Percentiles rank a stretch among this genome's conserved stretches.
Conservation (phyloP, 2,113 vertebrate species). For the Indicator maculatus region DNA sequence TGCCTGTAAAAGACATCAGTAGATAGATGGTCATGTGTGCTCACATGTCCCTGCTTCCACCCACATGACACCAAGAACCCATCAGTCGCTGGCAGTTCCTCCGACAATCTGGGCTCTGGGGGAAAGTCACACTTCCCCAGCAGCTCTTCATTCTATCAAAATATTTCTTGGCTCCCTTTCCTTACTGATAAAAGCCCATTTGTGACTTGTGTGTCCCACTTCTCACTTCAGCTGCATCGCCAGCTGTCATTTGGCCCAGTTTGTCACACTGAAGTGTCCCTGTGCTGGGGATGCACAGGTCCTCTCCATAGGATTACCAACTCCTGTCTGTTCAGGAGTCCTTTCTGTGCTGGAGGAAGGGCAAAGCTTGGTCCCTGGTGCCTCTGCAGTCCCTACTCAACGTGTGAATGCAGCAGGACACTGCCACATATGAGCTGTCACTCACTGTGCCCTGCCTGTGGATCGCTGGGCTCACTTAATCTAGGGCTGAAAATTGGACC, state of each 20-base stretch:
- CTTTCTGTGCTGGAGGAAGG: background rate
- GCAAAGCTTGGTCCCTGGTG: background rate
- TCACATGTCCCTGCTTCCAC: background rate
- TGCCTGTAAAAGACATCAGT: background rate
- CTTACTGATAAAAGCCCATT: background rate
- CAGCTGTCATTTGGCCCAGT: background rate
- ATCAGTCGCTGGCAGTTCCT: background rate
- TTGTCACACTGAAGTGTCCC: background rate
- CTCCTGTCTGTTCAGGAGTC: background rate
- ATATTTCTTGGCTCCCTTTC: background rate
- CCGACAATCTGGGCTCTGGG: background rate
- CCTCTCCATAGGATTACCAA: background rate
- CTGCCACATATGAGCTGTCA: background rate
- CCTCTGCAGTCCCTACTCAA: background rate
- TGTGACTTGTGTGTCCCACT: background rate
- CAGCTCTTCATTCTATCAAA: background rate
- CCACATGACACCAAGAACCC: background rate
- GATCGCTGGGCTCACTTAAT: conserved; percentile 6
- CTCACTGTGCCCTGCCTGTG: background rate
- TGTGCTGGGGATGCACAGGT: background rate
- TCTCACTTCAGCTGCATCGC: background rate
- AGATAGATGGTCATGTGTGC: background rate
- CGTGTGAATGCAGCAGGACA: background rate
- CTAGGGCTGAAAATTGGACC: conserved; percentile 57
- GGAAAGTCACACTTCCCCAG: background rate